Base-by-base conservation (phyloP, 92 coral and sea anemone genomes). In the Montipora capitata region DNA sequence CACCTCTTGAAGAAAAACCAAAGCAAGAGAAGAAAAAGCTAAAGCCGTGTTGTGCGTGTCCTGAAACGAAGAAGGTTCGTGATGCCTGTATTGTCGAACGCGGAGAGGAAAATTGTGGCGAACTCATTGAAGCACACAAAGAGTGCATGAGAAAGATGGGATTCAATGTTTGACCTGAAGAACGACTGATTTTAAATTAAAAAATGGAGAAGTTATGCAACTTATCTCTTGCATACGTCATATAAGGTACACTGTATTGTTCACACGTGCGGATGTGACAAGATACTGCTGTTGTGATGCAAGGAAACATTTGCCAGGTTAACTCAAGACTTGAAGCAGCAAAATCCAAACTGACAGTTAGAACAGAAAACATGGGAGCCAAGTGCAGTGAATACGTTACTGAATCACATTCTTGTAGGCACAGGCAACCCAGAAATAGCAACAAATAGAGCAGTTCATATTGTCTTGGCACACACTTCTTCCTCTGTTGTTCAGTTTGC, bases 21-120 rank as follows among this genome's bases (percentile, higher is more conserved):
- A 87, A 88, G 66, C 94, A 93, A 45, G 88, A 84, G 76, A 96
- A 96, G 79, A 96, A 96, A 88, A 96, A 96, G 77, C 76, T 96
- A 27, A 96, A 88, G 75, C 92, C 98, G 12, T 96, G 99, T 45
- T 96, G 99, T 59, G 99, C 99, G 68, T 96, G 99, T 83, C 99
- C 99, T 57, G 99, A 95, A 80, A 96, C 99, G 78, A 96, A 96
- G 90, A 93, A 95, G 74, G 89, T 85, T 5, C 92, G 99, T 35
- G 99, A 96, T 75, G 94, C 94, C 9, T 96, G 99, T 62, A 96
- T 97, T 64, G 94, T 97, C 10, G 99, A 97, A 73, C 85, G 96
- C 66, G 99, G 99, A 12, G 99, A 97, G 79, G 94, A 96, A 56
- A 92, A 92, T 69, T 97, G 99, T 74, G 92, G 82, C 51, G 93